Percentiles rank a stretch among this genome's conserved stretches.
phyloP scores from a whole-genome alignment of 2,113 vertebrate species.

The Canis aureus region DNA sequence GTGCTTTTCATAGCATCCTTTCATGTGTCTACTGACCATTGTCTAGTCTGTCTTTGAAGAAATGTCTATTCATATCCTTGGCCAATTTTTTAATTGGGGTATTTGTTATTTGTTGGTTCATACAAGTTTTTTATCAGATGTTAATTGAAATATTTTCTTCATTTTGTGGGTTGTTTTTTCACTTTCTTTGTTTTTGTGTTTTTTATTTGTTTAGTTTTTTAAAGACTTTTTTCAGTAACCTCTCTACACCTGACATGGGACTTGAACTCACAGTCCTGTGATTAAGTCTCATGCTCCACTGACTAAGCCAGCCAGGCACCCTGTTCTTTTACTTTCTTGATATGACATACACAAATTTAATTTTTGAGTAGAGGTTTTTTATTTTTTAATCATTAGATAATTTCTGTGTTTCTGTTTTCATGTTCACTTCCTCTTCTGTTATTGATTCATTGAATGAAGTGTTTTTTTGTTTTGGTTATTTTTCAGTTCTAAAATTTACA shows the following conservation, averaged over 20 bases:
- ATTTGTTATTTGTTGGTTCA: not conserved
- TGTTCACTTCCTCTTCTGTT: not conserved
- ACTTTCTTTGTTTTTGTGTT: not conserved
- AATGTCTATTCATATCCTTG: not conserved
- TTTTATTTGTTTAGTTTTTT: too few relatives aligned
- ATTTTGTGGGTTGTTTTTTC: not conserved
- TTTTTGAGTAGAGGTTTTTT: not conserved
- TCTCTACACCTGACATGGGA: not conserved
- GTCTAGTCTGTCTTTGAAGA: not conserved
- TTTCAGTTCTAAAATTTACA: not conserved
- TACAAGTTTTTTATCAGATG: not conserved
- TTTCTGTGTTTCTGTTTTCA: not conserved
- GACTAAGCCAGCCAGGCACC: not conserved
- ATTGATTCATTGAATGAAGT: not conserved
- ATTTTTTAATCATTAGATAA: not conserved
- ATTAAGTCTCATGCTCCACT: not conserved
- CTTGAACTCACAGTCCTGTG: not conserved
- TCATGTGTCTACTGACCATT: not conserved
- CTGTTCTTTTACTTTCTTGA: not conserved
- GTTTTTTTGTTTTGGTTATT: not conserved
- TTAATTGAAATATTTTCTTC: not conserved
- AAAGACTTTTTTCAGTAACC: not conserved
- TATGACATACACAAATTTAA: not conserved
- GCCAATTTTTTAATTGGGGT: not conserved
- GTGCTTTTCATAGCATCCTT: not conserved